Conservation (phyloP, 2,113 vertebrate species). For the Carassius carassius region DNA sequence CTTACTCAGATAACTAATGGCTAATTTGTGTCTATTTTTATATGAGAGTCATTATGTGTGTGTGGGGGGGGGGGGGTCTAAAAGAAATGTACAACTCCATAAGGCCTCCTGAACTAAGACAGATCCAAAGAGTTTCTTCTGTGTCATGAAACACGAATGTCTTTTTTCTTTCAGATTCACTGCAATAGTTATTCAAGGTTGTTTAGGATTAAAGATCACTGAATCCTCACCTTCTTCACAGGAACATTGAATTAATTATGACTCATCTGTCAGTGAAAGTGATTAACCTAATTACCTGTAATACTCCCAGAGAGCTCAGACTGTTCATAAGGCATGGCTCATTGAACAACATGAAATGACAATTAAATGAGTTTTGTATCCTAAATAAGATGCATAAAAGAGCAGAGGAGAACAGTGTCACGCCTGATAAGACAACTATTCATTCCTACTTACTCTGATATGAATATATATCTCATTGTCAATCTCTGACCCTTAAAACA, state of each 20-base stretch:
- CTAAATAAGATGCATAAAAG: constrained; percentile 32
- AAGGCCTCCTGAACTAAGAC: neutral
- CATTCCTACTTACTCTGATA: neutral
- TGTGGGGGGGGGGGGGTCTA: neutral
- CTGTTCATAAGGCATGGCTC: constrained; percentile 9
- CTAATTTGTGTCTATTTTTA: no score
- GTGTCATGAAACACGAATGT: neutral
- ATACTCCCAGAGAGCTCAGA: constrained; percentile 11
- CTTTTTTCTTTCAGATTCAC: neutral
- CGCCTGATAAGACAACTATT: neutral
- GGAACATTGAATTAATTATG: constrained; percentile 36
- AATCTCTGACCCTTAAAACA: neutral
- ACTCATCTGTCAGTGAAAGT: constrained; percentile 39
- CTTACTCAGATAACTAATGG: no score
- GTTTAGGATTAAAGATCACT: constrained; percentile 7
- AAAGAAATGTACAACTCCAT: neutral
- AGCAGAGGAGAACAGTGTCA: neutral
- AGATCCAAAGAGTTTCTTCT: neutral
- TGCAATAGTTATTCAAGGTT: neutral
- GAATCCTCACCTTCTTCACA: neutral
- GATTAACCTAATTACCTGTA: constrained; percentile 51
- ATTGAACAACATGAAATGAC: constrained; percentile 28
- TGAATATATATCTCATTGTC: neutral
- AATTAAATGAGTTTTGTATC: constrained; percentile 21
- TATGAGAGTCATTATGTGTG: neutral